Evolutionary conservation across 2,113 vertebrate genomes (phyloP), one percentile per base, ranked within the genome.

Genomic region (Podilymbus podiceps): DNA sequence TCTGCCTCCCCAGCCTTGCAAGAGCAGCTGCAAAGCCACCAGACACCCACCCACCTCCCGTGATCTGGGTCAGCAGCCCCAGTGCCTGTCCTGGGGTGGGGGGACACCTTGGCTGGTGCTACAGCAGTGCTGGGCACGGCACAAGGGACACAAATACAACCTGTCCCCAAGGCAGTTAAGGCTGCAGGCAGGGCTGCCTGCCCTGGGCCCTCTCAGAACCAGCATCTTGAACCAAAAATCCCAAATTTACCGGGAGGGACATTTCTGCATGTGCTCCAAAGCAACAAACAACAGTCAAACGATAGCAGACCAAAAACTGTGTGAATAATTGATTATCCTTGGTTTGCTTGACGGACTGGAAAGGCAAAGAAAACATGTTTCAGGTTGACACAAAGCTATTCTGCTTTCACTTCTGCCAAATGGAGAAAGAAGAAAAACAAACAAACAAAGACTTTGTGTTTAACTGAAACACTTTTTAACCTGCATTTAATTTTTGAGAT

Each of bases 261-360:
- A 59, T 92, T 87, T 96, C 86, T 82, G 76, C 94, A 28, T 23
- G 62, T 5, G 4, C 59, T 95, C 81, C 74, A 52, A 82, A 93
- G 91, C 42, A 92, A 30, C 85, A 88, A 88, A 14, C 35, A 76
- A 35, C 56, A 72, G 52, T n/a, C 95, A 87, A 84, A 93, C 88
- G 96, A 96, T 67, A 66, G 82, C 71, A 93, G 75, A 88, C 67
- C 78, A 90, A 91, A 94, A 78, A 78, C 93, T 77, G 58, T 90
- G 95, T 90, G 92, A 94, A 76, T 96, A 97, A 97, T 94, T 85
- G 93, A 96, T 97, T 96, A 82, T 91, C 93, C 88, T 86, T 85
- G 88, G 78, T 94, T 91, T 94, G 90, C 81, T 94, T 88, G 93
- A 91, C 0, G 2, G 89, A 82, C 84, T 95, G 93, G 91, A 96